Percentiles rank a stretch among this genome's conserved stretches.
Evolutionary conservation across 35 echinoderm and acorn worm genomes (phyloP).

Genomic region (Heliocidaris tuberculata): DNA sequence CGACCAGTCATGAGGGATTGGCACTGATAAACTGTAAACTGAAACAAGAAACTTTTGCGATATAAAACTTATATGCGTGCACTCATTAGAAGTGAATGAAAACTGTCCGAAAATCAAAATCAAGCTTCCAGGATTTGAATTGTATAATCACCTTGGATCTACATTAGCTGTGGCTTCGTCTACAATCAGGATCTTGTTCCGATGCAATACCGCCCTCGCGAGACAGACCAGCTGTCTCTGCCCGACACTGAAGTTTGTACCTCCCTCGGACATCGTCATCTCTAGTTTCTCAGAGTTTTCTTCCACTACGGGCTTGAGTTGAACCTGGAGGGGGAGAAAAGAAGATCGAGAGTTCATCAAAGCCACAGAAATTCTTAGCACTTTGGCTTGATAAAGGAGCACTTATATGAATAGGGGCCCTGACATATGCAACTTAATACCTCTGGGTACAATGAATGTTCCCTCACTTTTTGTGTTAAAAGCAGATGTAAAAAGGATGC

Average conservation of each 20-base stretch:
- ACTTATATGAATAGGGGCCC: too few species aligned
- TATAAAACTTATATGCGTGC: too few species aligned
- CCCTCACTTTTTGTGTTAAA: too few species aligned
- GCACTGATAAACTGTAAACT: background rate
- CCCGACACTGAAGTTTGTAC: constrained; percentile 77
- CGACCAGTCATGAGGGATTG: background rate
- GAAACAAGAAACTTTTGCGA: background rate
- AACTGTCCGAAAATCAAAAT: background rate
- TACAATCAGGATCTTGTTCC: constrained; percentile 66
- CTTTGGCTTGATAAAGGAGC: too few species aligned
- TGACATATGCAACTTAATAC: background rate
- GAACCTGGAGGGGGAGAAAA: constrained; percentile 22
- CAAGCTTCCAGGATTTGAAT: background rate
- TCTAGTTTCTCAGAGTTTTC: constrained; percentile 63
- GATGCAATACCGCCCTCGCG: constrained; percentile 56
- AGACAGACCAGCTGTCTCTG: constrained; percentile 71
- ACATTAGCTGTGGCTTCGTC: constrained; percentile 73
- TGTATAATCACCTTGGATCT: constrained; percentile 49
- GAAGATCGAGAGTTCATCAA: background rate
- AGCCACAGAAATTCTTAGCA: background rate
- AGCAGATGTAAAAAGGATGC: too few species aligned
- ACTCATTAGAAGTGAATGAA: background rate
- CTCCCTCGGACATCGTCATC: constrained; percentile 66
- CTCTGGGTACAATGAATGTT: too few species aligned
- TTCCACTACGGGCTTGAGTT: constrained; percentile 50